Evolutionary conservation across 2,888 invertebrate genomes (phyloP), one percentile per base, ranked within the genome.

Genomic region (Hirtodrosophila alboralis): DNA sequence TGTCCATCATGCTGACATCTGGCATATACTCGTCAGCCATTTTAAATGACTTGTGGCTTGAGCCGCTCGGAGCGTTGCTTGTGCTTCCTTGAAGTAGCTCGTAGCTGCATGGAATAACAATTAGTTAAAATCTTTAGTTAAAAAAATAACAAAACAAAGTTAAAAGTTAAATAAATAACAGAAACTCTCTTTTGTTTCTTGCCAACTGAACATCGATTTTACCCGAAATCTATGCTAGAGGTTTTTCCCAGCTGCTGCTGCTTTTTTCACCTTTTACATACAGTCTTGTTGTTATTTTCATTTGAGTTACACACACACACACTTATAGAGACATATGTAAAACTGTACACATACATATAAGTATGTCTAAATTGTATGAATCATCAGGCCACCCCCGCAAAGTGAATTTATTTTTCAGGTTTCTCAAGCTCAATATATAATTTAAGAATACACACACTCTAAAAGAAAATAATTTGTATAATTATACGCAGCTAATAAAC

Each of bases 21-120:
- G 89, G 87, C 74, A 86, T 86, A 65, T 81, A 88, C 70, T 89
- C 88, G 68, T 90, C 90, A 72, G 87, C 89, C 90, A 90, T 90
- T 76, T 84, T 86, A 67, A 70, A 45, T 62, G 86, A 59, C 57
- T 71, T 62, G 45, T 74, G 83, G 76, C 68, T 71, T 47, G 21
- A 37, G 62, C 57, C 56, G 41, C 73, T 41, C 61, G 44, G 44
- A 37, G 31, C 33, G 43, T 40, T 44, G 40, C 40, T 10, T 52
- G 30, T 10, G 36, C 51, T 60, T 36, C 44, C 30, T 53, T 56
- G 37, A 62, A 71, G 71, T 48, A 56, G 45, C 52, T 38, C 5
- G 48, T 57, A 53, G 62, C 86, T 83, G 72, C 31, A 51, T 21
- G 33, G 60, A 83, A 79, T 58, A 76, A 58, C 44, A 85, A 75